Evolutionary conservation across 2,113 vertebrate genomes (phyloP).

Genomic region (Nannospalax galili): DNA sequence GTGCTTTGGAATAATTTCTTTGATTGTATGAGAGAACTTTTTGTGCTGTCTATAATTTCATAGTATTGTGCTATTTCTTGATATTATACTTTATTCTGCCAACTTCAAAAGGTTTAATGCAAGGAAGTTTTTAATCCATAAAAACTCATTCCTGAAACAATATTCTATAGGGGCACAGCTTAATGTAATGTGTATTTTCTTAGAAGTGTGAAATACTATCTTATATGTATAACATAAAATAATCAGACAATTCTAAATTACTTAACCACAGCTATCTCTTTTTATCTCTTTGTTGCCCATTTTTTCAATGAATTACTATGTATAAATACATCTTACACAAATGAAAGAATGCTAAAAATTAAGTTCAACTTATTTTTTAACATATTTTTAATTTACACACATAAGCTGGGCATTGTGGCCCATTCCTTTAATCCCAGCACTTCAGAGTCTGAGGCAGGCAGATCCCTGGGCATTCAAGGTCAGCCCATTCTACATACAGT

Average conservation of each 20-base stretch:
- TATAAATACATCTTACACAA: not conserved
- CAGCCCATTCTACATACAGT: too few relatives aligned
- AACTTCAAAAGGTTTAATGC: not conserved
- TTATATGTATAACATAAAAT: not conserved
- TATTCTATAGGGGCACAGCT: not conserved
- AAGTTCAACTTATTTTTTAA: not conserved
- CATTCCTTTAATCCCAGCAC: too few relatives aligned
- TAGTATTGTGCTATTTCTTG: not conserved
- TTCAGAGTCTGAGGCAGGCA: too few relatives aligned
- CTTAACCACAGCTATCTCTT: not conserved
- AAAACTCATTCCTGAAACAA: not conserved
- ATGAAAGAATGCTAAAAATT: not conserved
- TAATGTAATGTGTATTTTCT: not conserved
- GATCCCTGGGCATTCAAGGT: too few relatives aligned
- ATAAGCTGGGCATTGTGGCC: too few relatives aligned
- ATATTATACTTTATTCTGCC: not conserved
- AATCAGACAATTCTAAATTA: conserved; percentile 16
- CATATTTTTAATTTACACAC: not conserved
- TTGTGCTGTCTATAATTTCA: not conserved
- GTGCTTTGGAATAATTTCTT: not conserved
- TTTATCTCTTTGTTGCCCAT: too few relatives aligned
- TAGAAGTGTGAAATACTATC: not conserved
- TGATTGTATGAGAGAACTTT: not conserved
- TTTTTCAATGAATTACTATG: not conserved
- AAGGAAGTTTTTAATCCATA: not conserved